Evolutionary conservation across 2,888 invertebrate species (phyloP).

Genomic region (Muschampia plurimacula): DNA sequence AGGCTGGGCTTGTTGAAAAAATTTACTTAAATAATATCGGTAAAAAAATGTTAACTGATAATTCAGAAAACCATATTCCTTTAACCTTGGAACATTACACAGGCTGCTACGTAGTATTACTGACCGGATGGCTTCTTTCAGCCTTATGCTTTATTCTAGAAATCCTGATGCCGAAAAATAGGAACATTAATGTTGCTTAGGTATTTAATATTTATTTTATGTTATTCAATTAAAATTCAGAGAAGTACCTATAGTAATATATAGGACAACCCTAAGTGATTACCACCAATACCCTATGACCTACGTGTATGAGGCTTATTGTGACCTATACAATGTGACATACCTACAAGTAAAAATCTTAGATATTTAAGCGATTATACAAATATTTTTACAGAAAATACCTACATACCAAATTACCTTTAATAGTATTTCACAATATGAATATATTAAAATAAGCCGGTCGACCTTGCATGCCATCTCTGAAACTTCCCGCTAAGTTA

Average conservation of each 20-base stretch:
- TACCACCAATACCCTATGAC: too few species aligned
- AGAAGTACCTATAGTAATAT: not conserved
- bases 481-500: too few species aligned
- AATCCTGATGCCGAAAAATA: constrained; percentile 45
- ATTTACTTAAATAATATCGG: constrained; percentile 56
- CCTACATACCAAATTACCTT: too few species aligned
- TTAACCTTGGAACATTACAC: constrained; percentile 64
- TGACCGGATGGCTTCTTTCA: constrained; percentile 64
- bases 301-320: too few species aligned
- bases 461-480: too few species aligned
- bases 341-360: too few species aligned
- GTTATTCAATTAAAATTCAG: too few species aligned
- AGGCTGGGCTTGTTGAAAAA: constrained; percentile 64
- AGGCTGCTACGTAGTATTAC: constrained; percentile 66
- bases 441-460: too few species aligned
- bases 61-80: constrained; percentile 48
- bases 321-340: too few species aligned
- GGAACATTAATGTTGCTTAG: not conserved
- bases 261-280: not conserved
- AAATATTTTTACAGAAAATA: too few species aligned
- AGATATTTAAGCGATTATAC: too few species aligned
- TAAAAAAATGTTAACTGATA: constrained; percentile 8
- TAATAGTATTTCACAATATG: too few species aligned
- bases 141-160: constrained; percentile 59
- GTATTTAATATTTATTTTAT: not conserved